Evolutionary conservation across 2,797 vertebrate species (phyloP), one percentile per base, ranked within the genome.

Genomic region (Gobionotothen gibberifrons): DNA sequence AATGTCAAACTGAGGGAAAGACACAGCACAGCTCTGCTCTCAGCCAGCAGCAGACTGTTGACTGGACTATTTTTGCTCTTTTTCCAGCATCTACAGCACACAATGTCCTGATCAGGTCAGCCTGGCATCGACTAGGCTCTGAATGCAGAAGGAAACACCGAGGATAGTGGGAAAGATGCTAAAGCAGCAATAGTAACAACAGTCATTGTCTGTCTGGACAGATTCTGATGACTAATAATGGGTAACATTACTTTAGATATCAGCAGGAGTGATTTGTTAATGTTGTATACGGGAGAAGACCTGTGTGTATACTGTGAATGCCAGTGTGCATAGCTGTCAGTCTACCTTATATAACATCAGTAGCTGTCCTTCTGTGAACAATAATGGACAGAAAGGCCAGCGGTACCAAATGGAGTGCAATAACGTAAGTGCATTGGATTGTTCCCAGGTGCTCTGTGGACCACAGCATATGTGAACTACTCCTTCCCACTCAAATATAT

Each of bases 1-100:
- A 93, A 93, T 93, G 90, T 93, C 87, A 94, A 93, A 88, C 80
- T 79, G 78, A 87, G 68, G 78, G 78, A 77, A 75, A 81, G 68
- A 78, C 83, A 48, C 75, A 57, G 22, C 69, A 66, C 22, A 49
- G 40, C 42, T 78, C 70, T 51, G 49, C 71, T 52, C 76, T 63
- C 77, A 55, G 51, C 67, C 19, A 55, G 26, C 53, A 71, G 54
- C 55, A 42, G 51, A 16, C 53, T 76, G 54, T 63, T 81, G 66
- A 73, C 71, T 72, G 29, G 60, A 53, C 56, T 76, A 47, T 71
- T 81, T 5, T 74, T 62, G 29, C 65, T 77, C 64, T 74, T 75
- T 73, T 56, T 82, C 49, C 22, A 59, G 26, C 14, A 0, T 69
- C 63, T 53, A 65, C 26, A 54, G 15, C 16, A 51, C 51, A 44